Base-by-base conservation (phyloP, 1,140 invertebrate species). In the Drosophila bifasciata region DNA sequence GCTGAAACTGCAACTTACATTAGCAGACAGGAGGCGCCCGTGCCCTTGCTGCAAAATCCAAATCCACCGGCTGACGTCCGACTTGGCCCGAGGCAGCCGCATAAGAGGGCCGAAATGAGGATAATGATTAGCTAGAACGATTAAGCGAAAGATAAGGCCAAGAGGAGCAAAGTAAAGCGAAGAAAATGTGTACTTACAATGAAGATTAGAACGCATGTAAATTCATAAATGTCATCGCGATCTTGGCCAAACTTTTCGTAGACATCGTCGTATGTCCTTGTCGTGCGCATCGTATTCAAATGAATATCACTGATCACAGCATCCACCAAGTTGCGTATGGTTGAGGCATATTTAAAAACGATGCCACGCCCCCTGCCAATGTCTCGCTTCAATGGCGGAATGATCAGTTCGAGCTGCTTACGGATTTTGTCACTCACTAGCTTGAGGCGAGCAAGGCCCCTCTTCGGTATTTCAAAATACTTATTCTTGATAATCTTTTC, bases 61-160 rank as follows among this genome's bases (percentile, higher is more conserved):
- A 84, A 95, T 94, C 57, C 96, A 96, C 40, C 94, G 95, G 89
- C 96, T 96, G 51, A 94, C 89, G 96, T 95, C 2, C 96, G 96
- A 71, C 96, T 93, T 92, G 96, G 96, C 19, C 97, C 97, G 92
- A 96, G 97, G 73, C 97, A 95, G 45, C 97, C 97, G 91, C 96
- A 98, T 62, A 97, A 92, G 19, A 98, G 91, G 5, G 96, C 97
- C 79, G 93, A 49, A 93, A 94, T 73, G 95, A 93, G 78, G 94
- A 95, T 32, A 3, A 79, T 5, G 6, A 89, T 25, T 48, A 91
- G 55, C 90, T 90, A 50, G 9, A 0, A 28, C 7, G 25, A 0
- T 1, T 28, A 9, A 0, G 25, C 25, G 25, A 28, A 8, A 2
- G 8, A 28, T 28, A 9, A 28, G 3, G 32, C 32, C 32, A 36